phyloP scores from a whole-genome alignment of 2,113 vertebrate genomes.

The Petrocephalus microphthalmus region DNA sequence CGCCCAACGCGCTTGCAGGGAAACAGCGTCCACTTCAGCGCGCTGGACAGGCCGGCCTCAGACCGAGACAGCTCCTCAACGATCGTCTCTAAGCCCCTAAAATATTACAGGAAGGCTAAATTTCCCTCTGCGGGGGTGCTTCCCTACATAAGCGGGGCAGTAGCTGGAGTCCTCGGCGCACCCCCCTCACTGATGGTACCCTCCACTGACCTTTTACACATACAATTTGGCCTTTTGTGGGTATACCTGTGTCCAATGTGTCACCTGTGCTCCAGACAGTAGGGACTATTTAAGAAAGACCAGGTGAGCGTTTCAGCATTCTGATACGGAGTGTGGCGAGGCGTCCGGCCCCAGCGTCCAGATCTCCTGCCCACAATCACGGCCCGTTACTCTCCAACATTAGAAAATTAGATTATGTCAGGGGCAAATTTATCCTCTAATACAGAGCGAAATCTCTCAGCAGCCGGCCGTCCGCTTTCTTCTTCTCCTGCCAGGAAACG shows the following conservation, averaged over 20 bases:
- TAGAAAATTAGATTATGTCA: conserved; percentile 8
- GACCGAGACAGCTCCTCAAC: conserved; percentile 7
- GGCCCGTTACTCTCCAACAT: background rate
- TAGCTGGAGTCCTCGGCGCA: conserved; percentile 9
- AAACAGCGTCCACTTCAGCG: conserved; percentile 20
- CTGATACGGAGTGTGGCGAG: background rate
- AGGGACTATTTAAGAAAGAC: background rate
- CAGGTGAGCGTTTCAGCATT: background rate
- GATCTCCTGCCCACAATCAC: background rate
- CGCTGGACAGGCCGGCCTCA: conserved; percentile 30
- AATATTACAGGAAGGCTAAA: conserved; percentile 38
- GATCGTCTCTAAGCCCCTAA: conserved; percentile 24
- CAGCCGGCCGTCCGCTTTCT: background rate
- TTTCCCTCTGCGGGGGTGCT: conserved; percentile 40
- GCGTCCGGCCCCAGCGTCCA: background rate
- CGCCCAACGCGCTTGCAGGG: background rate
- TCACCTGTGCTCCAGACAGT: conserved; percentile 4
- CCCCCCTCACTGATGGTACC: conserved; percentile 21
- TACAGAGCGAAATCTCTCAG: background rate
- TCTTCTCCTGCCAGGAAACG: background rate
- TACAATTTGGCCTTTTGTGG: conserved; percentile 30
- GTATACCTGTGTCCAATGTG: conserved; percentile 21
- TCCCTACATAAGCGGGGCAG: conserved; percentile 42
- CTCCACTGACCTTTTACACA: conserved; percentile 8
- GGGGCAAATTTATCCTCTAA: background rate